Conservation (phyloP, 2,888 invertebrate genomes). For the Drosophila fungiperda region DNA sequence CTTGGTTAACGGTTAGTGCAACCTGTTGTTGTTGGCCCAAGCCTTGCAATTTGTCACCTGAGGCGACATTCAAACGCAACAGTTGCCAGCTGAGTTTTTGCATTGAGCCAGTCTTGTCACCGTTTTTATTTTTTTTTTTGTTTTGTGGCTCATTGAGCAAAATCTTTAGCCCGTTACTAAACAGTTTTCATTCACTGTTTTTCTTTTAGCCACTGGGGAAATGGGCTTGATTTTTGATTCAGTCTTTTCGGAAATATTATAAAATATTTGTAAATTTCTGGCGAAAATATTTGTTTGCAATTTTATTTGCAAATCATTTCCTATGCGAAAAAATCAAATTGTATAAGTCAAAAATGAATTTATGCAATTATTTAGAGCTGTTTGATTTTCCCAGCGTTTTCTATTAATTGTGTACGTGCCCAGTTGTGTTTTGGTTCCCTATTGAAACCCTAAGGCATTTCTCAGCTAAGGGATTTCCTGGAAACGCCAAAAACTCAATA, state of each 20-base stretch:
- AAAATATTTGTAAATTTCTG: constrained; percentile 66
- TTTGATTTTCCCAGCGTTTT: constrained; percentile 21
- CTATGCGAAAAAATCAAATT: constrained; percentile 54
- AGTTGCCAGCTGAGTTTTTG: constrained; percentile 64
- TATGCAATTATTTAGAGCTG: constrained; percentile 54
- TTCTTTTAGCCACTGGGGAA: constrained; percentile 38
- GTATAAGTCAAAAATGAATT: constrained; percentile 37
- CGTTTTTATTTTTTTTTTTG: not conserved
- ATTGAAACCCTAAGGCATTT: constrained; percentile 13
- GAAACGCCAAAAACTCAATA: constrained; percentile 39
- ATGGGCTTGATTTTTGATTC: constrained; percentile 35
- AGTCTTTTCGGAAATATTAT: constrained; percentile 33
- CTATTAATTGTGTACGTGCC: constrained; percentile 46
- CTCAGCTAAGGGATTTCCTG: constrained; percentile 23
- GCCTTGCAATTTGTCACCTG: constrained; percentile 75
- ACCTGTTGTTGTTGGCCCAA: constrained; percentile 42
- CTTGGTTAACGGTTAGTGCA: constrained; percentile 33
- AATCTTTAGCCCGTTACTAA: constrained; percentile 37
- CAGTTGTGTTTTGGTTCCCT: constrained; percentile 21
- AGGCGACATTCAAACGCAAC: constrained; percentile 72
- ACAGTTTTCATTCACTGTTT: constrained; percentile 58
- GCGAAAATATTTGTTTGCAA: constrained; percentile 65
- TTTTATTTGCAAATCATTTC: constrained; percentile 65
- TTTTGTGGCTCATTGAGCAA: constrained; percentile 43
- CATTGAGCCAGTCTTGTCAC: constrained; percentile 48